Base-by-base conservation (phyloP, 1,140 invertebrate genomes). In the Holotrichia oblita region DNA sequence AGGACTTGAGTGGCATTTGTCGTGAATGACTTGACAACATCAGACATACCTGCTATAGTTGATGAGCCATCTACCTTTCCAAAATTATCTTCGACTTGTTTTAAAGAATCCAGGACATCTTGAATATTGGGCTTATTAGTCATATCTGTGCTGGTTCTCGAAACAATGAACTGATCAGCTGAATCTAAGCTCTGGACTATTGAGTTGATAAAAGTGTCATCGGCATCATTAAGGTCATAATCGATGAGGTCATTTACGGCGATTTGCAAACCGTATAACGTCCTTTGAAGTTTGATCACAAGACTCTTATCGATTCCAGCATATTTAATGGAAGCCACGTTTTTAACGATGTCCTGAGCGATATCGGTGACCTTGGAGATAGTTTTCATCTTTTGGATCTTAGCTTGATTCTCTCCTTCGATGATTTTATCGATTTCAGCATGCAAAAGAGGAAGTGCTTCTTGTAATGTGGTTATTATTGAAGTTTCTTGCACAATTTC, bases 171-270 rank as follows among this genome's bases (percentile, higher is more conserved):
- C 22, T n/a, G n/a, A 61, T 85, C 77, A 0, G 84, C 42, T 17
- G 83, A 80, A 22, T 79, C 42, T 42, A 84, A 80, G 22, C 81
- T 81, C 77, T 81, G 78, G 12, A 74, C 79, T 10, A 83, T 78
- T 48, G 81, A 80, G 76, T 82, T 78, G 48, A 84, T 40, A 40
- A 84, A 81, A 42, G 83, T 81, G 22, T 82, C 77, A 59, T 85
- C 84, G 41, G 69, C 69, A 69, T 83, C 79, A 17, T 73, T 81
- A n/a, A 86, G 75, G 17, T 77, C 41, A 10, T 77, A 40, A 69
- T 86, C 84, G n/a, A 83, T 82, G 64, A 86, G 79, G 81, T 85
- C 84, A 75, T 85, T 83, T 17, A 82, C 77, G n/a, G 80, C 64
- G 34, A 81, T 85, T 82, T 86, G 84, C n/a, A 86, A 20, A 0